A percentile compares a stretch with the other conserved stretches of the same genome.
phyloP scores from a whole-genome alignment of 2,888 invertebrate species.

The Drosophila sordidula region DNA sequence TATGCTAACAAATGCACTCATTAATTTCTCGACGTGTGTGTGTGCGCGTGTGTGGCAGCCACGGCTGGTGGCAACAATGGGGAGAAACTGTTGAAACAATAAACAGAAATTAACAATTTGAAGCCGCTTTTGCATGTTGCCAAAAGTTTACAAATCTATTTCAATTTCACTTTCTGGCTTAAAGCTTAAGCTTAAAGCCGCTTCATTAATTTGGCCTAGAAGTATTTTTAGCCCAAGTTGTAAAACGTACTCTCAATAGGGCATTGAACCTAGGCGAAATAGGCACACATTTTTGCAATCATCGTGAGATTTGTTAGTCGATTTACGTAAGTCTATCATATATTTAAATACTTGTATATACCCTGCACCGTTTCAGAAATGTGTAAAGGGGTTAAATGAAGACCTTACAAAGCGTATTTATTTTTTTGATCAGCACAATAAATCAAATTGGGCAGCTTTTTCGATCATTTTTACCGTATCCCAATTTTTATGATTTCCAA shows the following conservation, averaged over 20 bases:
- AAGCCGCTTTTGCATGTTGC: not conserved
- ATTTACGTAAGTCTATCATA: not conserved
- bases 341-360: no score
- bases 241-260: not conserved
- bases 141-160: conserved; percentile 8
- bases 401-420: no score
- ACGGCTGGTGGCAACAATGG: conserved; percentile 44
- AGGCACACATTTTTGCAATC: not conserved
- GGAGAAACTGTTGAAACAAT: conserved; percentile 31
- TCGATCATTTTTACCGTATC: no score
- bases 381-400: no score
- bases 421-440: no score
- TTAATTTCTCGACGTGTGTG: conserved; percentile 29
- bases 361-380: no score
- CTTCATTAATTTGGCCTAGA: not conserved
- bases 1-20: conserved; percentile 67
- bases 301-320: not conserved
- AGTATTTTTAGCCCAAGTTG: not conserved
- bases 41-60: conserved; percentile 1
- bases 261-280: not conserved
- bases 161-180: conserved; percentile 22
- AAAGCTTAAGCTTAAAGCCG: not conserved
- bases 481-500: no score
- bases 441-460: no score
- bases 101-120: conserved; percentile 3